These are phyloP conservation scores for Beris chalybata DNA, from an alignment of 2,888 invertebrate genomes.

Conservation along the genomic window DNA sequence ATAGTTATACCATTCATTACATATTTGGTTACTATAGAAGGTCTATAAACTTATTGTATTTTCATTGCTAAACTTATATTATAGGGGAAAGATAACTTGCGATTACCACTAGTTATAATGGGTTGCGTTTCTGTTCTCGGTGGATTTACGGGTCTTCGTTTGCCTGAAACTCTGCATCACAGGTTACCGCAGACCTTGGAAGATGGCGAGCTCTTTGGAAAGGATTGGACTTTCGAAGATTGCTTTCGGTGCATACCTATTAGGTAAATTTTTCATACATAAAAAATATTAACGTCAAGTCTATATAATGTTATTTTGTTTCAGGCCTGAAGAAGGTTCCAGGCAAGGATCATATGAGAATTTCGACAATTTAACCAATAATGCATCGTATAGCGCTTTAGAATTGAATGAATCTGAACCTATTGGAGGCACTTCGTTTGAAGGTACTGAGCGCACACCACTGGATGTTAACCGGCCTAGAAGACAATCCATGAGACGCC, in stretches of 20 bases:
- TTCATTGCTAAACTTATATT: slow-evolving; percentile 38
- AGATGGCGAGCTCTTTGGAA: slow-evolving; percentile 86
- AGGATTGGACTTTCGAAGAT: slow-evolving; percentile 75
- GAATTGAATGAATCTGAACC: slow-evolving; percentile 45
- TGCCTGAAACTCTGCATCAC: slow-evolving; percentile 84
- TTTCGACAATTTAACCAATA: slow-evolving; percentile 58
- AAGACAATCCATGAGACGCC: slow-evolving; percentile 66
- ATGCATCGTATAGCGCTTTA: slow-evolving; percentile 48
- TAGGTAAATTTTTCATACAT: slow-evolving; percentile 58
- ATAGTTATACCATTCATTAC: slow-evolving; percentile 90
- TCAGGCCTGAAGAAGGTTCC: slow-evolving; percentile 60
- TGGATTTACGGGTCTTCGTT: slow-evolving; percentile 74
- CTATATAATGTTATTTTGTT: slow-evolving; percentile 38
- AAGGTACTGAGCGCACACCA: slow-evolving; percentile 57
- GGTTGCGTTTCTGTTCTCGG: slow-evolving; percentile 80
- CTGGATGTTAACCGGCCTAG: slow-evolving; percentile 48
- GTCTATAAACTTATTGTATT: background rate
- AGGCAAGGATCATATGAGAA: slow-evolving; percentile 72
- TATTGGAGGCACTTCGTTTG: slow-evolving; percentile 47
- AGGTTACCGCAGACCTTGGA: slow-evolving; percentile 83
- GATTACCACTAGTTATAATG: slow-evolving; percentile 82
- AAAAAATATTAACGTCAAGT: background rate
- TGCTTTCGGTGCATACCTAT: slow-evolving; percentile 72
- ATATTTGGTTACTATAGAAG: slow-evolving; percentile 67
- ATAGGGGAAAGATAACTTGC: slow-evolving; percentile 81